Conservation (phyloP, 2,888 invertebrate genomes). For the Muschampia plurimacula region DNA sequence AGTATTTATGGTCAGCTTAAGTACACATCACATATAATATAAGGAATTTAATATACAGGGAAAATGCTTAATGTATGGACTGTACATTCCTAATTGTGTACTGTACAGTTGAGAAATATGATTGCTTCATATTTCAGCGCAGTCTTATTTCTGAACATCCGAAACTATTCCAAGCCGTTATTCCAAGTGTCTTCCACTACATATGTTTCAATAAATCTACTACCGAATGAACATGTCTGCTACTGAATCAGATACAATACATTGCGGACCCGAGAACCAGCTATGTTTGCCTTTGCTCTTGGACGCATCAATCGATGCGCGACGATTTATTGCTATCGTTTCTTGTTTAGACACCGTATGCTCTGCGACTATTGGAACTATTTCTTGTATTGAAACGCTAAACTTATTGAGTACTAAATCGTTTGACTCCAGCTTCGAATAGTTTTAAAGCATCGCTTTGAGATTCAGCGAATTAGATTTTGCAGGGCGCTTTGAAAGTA, state of each 20-base stretch:
- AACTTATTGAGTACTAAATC: conserved; percentile 33
- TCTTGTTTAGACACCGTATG: conserved; percentile 44
- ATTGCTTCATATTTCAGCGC: not conserved
- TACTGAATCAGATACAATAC: conserved; percentile 70
- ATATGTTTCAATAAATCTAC: conserved; percentile 59
- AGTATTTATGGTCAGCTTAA: too few species aligned
- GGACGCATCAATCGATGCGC: conserved; percentile 65
- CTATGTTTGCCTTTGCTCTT: conserved; percentile 65
- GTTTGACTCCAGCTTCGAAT: conserved; percentile 29
- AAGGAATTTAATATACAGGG: not conserved
- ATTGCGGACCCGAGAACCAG: conserved; percentile 61
- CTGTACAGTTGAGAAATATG: not conserved
- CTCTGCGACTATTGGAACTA: conserved; percentile 39
- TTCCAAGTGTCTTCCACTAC: not conserved
- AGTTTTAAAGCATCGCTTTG: conserved; percentile 17
- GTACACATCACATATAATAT: too few species aligned
- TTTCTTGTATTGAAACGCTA: conserved; percentile 30
- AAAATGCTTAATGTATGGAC: not conserved
- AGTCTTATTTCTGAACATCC: not conserved
- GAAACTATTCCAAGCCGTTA: conserved; percentile 1
- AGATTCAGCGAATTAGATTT: conserved; percentile 10
- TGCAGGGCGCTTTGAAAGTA: conserved; percentile 10
- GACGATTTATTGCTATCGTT: conserved; percentile 50
- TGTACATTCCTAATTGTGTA: not conserved
- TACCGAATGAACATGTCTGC: conserved; percentile 72